These are phyloP conservation scores for Danaus chrysippus DNA, from an alignment of 2,888 invertebrate genomes.

Conservation along the genomic window DNA sequence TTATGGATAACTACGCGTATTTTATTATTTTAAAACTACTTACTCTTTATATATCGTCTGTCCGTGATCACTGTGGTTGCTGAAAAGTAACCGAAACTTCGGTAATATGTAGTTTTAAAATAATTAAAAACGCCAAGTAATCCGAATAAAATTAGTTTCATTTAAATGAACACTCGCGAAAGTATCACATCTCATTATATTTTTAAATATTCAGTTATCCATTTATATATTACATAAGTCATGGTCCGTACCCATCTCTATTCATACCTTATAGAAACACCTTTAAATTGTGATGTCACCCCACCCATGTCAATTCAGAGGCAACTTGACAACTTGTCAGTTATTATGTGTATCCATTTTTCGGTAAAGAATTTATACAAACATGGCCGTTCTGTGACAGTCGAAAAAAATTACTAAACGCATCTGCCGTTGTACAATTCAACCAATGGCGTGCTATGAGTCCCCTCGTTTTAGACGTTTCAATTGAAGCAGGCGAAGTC, in stretches of 20 bases:
- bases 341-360: conserved; percentile 49
- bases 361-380: conserved; percentile 57
- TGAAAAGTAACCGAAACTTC: too few relatives aligned
- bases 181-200: too few relatives aligned
- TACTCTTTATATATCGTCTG: too few relatives aligned
- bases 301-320: conserved; percentile 59
- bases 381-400: conserved; percentile 64
- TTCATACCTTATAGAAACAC: conserved; percentile 8
- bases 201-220: background rate
- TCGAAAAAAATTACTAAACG: conserved; percentile 53
- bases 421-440: conserved; percentile 76
- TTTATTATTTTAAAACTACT: too few relatives aligned
- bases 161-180: too few relatives aligned
- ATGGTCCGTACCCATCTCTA: too few relatives aligned
- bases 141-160: too few relatives aligned
- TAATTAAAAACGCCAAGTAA: too few relatives aligned
- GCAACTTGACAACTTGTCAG: conserved; percentile 61
- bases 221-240: background rate
- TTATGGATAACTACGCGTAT: too few relatives aligned
- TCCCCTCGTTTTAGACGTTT: conserved; percentile 68
- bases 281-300: conserved; percentile 40
- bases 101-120: too few relatives aligned
- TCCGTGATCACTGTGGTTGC: too few relatives aligned
- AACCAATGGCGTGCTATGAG: conserved; percentile 66
- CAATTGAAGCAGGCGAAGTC: conserved; percentile 55